Conservation (phyloP, 2,113 vertebrate species). For the Hiodon alosoides region DNA sequence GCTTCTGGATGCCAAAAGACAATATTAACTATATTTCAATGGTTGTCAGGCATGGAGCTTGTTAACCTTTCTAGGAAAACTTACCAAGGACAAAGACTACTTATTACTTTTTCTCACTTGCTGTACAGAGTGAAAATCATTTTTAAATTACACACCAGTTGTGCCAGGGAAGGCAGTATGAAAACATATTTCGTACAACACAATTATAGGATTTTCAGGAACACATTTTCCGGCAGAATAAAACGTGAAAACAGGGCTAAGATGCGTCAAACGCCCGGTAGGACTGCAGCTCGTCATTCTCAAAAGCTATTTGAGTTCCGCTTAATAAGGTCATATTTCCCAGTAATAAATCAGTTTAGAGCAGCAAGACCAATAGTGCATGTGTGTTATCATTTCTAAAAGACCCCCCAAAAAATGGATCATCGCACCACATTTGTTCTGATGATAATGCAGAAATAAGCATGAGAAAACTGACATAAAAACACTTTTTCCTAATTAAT, state of each 20-base stretch:
- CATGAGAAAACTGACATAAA: slow-evolving; percentile 5
- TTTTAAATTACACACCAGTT: not conserved
- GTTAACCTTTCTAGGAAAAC: not conserved
- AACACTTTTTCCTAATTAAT: too few species aligned
- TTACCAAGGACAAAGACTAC: not conserved
- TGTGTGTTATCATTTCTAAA: slow-evolving; percentile 4
- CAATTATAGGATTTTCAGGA: not conserved
- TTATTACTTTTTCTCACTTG: not conserved
- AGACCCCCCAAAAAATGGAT: slow-evolving; percentile 46
- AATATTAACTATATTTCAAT: not conserved
- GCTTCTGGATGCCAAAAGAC: too few species aligned
- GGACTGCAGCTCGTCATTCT: not conserved
- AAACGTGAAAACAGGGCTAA: not conserved
- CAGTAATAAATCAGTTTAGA: slow-evolving; percentile 7
- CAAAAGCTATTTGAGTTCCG: not conserved
- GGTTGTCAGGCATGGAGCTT: not conserved
- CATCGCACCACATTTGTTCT: slow-evolving; percentile 47
- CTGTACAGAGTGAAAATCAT: not conserved
- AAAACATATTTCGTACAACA: slow-evolving; percentile 10
- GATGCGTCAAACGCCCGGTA: not conserved
- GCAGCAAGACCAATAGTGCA: not conserved
- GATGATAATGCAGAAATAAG: slow-evolving; percentile 43
- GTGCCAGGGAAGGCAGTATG: not conserved
- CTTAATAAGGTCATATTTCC: slow-evolving; percentile 17
- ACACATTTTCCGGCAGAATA: not conserved